These are phyloP conservation scores for Paralinhomoeus sp. DNA, from an alignment of 2,888 invertebrate species.

Conservation along the genomic window DNA sequence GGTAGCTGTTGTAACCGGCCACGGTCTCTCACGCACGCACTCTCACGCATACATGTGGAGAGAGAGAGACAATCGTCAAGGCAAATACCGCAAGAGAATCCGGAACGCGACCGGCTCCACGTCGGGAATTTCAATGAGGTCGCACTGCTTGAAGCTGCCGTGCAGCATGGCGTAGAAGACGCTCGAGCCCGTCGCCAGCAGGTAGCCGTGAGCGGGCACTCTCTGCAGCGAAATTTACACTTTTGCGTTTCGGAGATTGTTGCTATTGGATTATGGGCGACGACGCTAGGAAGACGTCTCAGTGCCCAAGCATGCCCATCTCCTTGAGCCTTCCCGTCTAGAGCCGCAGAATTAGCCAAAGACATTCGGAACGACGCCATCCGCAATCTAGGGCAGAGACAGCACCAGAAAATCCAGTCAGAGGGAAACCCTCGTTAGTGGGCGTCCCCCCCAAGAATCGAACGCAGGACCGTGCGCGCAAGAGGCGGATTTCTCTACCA, in stretches of 20 bases:
- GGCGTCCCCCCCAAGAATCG: too few relatives aligned
- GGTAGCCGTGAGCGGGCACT: conserved; percentile 85
- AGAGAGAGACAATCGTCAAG: conserved; percentile 4
- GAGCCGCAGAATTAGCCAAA: too few relatives aligned
- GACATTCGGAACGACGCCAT: too few relatives aligned
- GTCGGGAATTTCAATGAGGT: conserved; percentile 89
- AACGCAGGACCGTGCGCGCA: too few relatives aligned
- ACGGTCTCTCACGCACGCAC: not conserved
- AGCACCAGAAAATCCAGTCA: too few relatives aligned
- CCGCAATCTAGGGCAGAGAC: too few relatives aligned
- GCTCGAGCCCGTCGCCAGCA: conserved; percentile 78
- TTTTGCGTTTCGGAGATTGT: not conserved
- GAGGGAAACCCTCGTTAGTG: too few relatives aligned
- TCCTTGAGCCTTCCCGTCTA: too few relatives aligned
- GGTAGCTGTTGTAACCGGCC: conserved; percentile 44
- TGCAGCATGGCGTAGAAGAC: conserved; percentile 97
- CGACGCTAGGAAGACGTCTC: conserved; percentile 35
- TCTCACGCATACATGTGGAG: too few relatives aligned
- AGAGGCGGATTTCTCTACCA: too few relatives aligned
- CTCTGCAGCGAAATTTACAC: conserved; percentile 39
- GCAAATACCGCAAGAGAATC: conserved; percentile 56
- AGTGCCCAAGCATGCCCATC: not conserved
- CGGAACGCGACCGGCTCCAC: conserved; percentile 89
- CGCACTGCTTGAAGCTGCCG: conserved; percentile 78
- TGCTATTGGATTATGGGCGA: too few relatives aligned